Evolutionary conservation across 2,797 vertebrate species (phyloP), one percentile per base, ranked within the genome.

Genomic region (Helarctos malayanus): DNA sequence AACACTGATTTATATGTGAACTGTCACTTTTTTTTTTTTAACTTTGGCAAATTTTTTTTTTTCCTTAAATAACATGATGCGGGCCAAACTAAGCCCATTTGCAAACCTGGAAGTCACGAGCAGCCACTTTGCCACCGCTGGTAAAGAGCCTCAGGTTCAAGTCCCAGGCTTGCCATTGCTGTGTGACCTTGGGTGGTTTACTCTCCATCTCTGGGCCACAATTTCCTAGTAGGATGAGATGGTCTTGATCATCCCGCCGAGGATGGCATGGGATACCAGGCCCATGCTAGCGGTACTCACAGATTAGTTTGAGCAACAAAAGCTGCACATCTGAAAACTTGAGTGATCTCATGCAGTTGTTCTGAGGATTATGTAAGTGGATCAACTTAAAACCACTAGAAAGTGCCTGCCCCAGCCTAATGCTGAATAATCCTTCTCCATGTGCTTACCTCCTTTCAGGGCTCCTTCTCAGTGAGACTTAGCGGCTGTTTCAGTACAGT

Each of bases 311-410:
- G 12, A 52, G 54, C 75, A 97, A 52, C 14, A 59, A 80, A 63
- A 18, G 12, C 68, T 57, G 32, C 1, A 25, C 41, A 54, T 15
- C 63, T 12, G 71, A 68, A 81, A 92, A 47, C 27, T 32, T 13
- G 52, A 80, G 47, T 29, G 52, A 61, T 35, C 41, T 89, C 59
- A 47, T 61, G 57, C 18, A 32, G 59, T 73, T 54, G 54, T 45
- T 83, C 81, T 88, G 82, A 87, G 32, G 13, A 52, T 90, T 90
- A 91, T 29, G 4, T 79, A 78, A 83, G 32, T 93, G 49, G 78
- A 59, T 87, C 41, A 19, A 35, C 63, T 86, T 73, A 57, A 95
- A 95, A 59, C 83, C 49, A n/a, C 86, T 73, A 9, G 69, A 52
- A 80, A 96, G 65, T 38, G 38, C 59, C 71, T 88, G 41, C 8